Evolutionary conservation across 1,140 invertebrate genomes (phyloP), one percentile per base, ranked within the genome.

Genomic region (Trichogramma pretiosum): DNA sequence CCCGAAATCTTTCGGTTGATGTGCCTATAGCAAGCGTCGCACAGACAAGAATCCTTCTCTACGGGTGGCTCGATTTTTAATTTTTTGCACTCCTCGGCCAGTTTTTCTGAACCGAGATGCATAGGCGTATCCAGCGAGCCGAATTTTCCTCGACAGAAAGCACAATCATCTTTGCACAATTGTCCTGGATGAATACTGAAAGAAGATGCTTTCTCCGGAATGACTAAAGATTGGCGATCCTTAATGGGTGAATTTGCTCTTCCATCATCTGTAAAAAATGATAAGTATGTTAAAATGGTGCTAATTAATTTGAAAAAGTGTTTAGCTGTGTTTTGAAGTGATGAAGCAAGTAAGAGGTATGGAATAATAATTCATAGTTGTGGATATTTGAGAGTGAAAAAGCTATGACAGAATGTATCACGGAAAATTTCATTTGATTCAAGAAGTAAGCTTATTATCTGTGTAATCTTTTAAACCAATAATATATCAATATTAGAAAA

Each of bases 81-180:
- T 60, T 86, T 86, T 57, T 82, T 80, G 60, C 86, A 83, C 26
- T 83, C 71, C 39, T 88, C 86, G 8, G 77, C 71, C 22, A 82
- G 85, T 60, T 89, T 89, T 64, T 89, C 82, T 64, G 88, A 85
- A 1, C 84, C 85, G 26, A 90, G 79, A 62, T 90, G 87, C 70
- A 87, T 87, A 0, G 86, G 86, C 0, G 86, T 89, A 56, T 90
- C 87, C 39, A 87, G 79, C 0, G 85, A 78, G 1, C 86, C 86
- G 54, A 90, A 89, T 64, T 88, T 89, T 8, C 85, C 85, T 54
- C 84, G 84, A 58, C 87, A 90, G 58, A 88, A 89, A 54, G 81
- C 85, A 61, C 87, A 90, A 52, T 87, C 83, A 62, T 89, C 85
- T 54, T 81, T 79, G 61, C 86, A 90, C 3, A 85, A 60, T 10